These are phyloP conservation scores for Seriola quinqueradiata DNA, from an alignment of 2,113 vertebrate genomes.

Conservation along the genomic window DNA sequence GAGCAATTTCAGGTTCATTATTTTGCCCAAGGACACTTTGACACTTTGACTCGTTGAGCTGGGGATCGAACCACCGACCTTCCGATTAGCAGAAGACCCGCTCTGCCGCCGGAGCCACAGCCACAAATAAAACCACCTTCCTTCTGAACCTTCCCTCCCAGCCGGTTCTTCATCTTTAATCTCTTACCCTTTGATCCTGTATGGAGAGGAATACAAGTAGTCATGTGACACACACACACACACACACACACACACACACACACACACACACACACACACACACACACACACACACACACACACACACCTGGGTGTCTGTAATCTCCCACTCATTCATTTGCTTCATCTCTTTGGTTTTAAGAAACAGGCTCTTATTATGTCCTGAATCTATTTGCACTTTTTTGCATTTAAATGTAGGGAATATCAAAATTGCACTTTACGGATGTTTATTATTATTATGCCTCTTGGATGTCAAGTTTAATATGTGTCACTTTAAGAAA, in stretches of 20 bases:
- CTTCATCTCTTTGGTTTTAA: slow-evolving; percentile 28
- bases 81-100: no score
- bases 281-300: slow-evolving; percentile 17
- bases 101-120: no score
- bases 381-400: slow-evolving; percentile 32
- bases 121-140: neutral
- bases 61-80: no score
- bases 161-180: slow-evolving; percentile 58
- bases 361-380: neutral
- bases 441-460: neutral
- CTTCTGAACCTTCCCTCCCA: slow-evolving; percentile 24
- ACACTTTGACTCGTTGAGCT: no score
- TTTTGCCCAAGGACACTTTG: no score
- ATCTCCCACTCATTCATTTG: slow-evolving; percentile 1
- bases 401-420: slow-evolving; percentile 29
- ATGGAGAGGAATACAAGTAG: slow-evolving; percentile 23
- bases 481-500: neutral
- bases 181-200: slow-evolving; percentile 67
- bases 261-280: slow-evolving; percentile 3
- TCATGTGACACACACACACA: slow-evolving; percentile 2
- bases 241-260: slow-evolving; percentile 32
- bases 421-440: neutral
- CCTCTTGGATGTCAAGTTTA: slow-evolving; percentile 8
- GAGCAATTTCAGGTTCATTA: no score
- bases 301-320: slow-evolving; percentile 19